Evolutionary conservation across 2,113 vertebrate genomes (phyloP).

Genomic region (Aleadryas rufinucha): DNA sequence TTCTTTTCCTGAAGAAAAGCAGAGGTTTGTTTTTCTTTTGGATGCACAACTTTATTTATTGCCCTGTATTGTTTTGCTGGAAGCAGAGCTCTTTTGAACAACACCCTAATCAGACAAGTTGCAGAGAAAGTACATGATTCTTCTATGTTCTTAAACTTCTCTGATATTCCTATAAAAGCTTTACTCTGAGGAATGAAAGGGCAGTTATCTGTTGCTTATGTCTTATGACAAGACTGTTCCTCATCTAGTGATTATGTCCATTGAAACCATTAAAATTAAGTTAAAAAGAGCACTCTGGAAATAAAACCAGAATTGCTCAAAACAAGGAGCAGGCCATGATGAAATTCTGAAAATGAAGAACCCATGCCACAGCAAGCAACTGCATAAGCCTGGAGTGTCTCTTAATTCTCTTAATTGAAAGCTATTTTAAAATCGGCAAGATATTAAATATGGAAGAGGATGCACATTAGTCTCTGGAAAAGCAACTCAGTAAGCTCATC

Average conservation of each 20-base stretch:
- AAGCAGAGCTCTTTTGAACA: not conserved
- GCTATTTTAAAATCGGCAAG: not conserved
- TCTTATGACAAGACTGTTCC: not conserved
- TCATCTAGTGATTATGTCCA: not conserved
- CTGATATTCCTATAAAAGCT: not conserved
- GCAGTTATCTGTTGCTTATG: not conserved
- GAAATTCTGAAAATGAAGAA: not conserved
- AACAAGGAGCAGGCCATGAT: not conserved
- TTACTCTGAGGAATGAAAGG: not conserved
- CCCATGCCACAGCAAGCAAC: not conserved
- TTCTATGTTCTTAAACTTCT: not conserved
- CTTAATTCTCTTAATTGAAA: not conserved
- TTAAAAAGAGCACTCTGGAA: not conserved
- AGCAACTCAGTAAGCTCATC: not conserved
- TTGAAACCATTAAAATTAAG: not conserved
- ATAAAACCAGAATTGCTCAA: not conserved
- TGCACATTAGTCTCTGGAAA: not conserved
- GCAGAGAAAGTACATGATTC: not conserved
- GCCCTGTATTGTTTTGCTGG: not conserved
- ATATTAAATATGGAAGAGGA: not conserved
- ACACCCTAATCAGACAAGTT: not conserved
- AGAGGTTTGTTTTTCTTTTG: not conserved
- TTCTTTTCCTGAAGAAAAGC: not conserved
- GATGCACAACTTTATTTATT: not conserved
- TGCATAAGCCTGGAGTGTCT: not conserved